Evolutionary conservation across 2,797 vertebrate genomes (phyloP).

Genomic region (Geranospiza caerulescens): DNA sequence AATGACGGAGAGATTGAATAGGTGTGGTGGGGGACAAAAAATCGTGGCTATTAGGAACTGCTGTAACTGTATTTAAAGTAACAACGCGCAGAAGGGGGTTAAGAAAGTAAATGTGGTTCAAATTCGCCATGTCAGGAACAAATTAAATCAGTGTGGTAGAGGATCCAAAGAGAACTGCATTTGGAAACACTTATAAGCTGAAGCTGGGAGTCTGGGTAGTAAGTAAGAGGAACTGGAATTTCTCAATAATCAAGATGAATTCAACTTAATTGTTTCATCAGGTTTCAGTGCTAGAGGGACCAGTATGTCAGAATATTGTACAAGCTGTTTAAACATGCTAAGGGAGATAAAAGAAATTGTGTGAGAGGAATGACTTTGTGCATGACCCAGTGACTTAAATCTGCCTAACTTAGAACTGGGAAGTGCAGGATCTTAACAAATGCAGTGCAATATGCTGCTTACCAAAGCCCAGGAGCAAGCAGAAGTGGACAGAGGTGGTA

Average conservation of each 20-base stretch:
- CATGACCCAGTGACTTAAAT: background rate
- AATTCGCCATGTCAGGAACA: background rate
- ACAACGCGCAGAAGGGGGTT: background rate
- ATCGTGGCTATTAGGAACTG: background rate
- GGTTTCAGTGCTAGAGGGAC: background rate
- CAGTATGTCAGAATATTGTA: background rate
- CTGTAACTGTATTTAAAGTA: background rate
- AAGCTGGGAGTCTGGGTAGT: background rate
- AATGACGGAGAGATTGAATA: background rate
- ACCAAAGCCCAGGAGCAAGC: background rate
- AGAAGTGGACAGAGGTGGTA: background rate
- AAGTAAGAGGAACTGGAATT: background rate
- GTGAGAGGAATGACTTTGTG: background rate
- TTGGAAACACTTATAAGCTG: background rate
- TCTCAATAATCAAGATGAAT: constrained; percentile 4
- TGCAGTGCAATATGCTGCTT: background rate
- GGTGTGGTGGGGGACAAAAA: background rate
- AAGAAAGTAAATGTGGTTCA: constrained; percentile 17
- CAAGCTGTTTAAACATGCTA: background rate
- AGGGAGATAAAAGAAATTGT: background rate
- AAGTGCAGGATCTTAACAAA: background rate
- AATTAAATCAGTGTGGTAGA: background rate
- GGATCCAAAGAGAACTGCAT: background rate
- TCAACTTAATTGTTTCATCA: background rate
- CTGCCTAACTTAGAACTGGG: background rate